phyloP scores from a whole-genome alignment of 2,113 vertebrate species.

The Otus sunia region DNA sequence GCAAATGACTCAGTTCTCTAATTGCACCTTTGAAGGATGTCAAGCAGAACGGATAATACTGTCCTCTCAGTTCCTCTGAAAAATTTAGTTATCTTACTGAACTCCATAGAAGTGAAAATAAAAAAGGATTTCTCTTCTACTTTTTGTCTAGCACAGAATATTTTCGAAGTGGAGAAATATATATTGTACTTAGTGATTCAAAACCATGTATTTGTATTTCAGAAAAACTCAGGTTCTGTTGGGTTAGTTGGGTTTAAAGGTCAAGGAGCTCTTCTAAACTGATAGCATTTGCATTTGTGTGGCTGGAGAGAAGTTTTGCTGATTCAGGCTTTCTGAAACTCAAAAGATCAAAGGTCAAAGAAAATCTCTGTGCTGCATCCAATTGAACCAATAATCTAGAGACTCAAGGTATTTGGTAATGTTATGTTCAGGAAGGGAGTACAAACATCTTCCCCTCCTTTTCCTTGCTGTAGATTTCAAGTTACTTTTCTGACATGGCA shows the following conservation, averaged over 20 bases:
- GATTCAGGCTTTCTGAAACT: slow-evolving; percentile 1
- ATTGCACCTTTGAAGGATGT: neutral
- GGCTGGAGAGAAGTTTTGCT: neutral
- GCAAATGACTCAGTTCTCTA: neutral
- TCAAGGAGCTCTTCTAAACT: neutral
- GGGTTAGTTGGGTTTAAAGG: neutral
- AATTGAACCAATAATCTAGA: neutral
- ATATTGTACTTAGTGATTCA: neutral
- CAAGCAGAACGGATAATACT: neutral
- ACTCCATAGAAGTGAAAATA: neutral
- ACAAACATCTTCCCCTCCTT: neutral
- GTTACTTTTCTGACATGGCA: slow-evolving; percentile 29
- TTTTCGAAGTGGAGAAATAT: neutral
- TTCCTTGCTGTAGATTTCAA: slow-evolving; percentile 22
- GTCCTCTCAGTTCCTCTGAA: neutral
- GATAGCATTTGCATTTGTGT: neutral
- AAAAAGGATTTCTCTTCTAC: neutral
- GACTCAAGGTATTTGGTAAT: neutral
- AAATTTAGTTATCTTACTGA: neutral
- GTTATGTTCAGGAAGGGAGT: neutral
- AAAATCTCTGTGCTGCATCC: neutral
- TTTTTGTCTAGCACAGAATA: neutral
- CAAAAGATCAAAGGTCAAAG: neutral
- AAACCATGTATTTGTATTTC: neutral
- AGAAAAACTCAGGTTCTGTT: neutral